Evolutionary conservation across 2,113 vertebrate species (phyloP).

Genomic region (Procavia capensis): DNA sequence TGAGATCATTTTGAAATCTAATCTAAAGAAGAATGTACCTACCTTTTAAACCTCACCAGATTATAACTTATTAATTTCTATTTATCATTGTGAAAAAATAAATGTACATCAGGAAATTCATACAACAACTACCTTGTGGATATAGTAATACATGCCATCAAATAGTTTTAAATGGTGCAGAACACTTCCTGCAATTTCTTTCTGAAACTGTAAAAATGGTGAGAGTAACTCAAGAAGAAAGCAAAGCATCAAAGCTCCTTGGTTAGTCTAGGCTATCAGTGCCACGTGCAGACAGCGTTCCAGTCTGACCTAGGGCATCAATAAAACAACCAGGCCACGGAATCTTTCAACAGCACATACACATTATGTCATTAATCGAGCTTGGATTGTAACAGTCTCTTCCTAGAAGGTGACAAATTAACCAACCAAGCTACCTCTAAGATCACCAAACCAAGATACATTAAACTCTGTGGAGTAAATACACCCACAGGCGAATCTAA

Average conservation of each 20-base stretch:
- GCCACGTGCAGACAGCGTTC: not conserved
- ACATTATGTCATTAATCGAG: slow-evolving; percentile 69
- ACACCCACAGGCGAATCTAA: slow-evolving; percentile 83
- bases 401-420: slow-evolving; percentile 81
- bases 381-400: slow-evolving; percentile 54
- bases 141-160: not conserved
- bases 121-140: not conserved
- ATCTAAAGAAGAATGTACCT: not conserved
- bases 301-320: slow-evolving; percentile 77
- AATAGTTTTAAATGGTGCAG: not conserved
- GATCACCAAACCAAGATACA: slow-evolving; percentile 76
- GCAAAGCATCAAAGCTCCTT: slow-evolving; percentile 1
- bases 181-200: not conserved
- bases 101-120: not conserved
- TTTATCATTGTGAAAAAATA: not conserved
- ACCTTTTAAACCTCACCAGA: slow-evolving; percentile 21
- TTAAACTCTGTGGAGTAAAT: slow-evolving; percentile 79
- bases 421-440: slow-evolving; percentile 75
- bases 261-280: not conserved
- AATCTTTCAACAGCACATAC: slow-evolving; percentile 13
- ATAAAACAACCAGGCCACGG: not conserved
- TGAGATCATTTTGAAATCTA: slow-evolving; percentile 33
- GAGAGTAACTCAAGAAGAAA: slow-evolving; percentile 31
- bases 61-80: slow-evolving; percentile 50
- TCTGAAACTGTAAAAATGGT: not conserved